These are phyloP conservation scores for Capitulum mitella DNA, from an alignment of 2,888 invertebrate genomes.

Conservation along the genomic window DNA sequence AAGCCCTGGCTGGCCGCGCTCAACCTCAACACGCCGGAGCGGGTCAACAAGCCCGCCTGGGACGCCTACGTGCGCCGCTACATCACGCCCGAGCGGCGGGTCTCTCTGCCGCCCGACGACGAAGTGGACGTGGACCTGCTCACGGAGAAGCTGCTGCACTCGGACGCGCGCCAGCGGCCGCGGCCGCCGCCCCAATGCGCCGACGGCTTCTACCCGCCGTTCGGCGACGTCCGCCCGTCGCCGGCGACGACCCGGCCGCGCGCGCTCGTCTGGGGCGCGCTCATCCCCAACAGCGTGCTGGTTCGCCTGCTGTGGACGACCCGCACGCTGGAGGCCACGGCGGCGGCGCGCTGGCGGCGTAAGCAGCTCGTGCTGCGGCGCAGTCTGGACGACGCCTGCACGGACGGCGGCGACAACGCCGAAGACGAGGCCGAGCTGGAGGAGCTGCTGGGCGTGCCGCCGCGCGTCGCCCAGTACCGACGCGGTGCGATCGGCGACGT, in stretches of 20 bases:
- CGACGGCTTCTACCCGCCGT: background rate
- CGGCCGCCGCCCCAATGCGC: background rate
- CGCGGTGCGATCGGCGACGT: background rate
- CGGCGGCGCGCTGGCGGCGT: background rate
- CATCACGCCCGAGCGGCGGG: background rate
- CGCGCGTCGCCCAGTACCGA: background rate
- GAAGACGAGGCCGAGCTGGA: background rate
- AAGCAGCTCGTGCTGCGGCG: background rate
- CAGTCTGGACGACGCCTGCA: too few species aligned
- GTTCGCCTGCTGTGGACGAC: background rate
- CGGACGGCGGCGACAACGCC: background rate
- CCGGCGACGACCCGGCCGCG: background rate
- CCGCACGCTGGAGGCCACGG: background rate
- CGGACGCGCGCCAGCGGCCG: background rate
- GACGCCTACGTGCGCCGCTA: background rate
- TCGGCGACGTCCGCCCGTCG: too few species aligned
- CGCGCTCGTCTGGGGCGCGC: background rate
- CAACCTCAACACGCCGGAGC: background rate
- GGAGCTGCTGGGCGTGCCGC: background rate
- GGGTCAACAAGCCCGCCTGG: background rate
- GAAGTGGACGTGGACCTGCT: conserved; percentile 7
- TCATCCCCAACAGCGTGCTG: background rate
- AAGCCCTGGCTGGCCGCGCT: background rate
- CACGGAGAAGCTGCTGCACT: background rate
- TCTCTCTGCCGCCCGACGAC: background rate